Base-by-base conservation (phyloP, 2,797 vertebrate species). In the Acanthiza pusilla region DNA sequence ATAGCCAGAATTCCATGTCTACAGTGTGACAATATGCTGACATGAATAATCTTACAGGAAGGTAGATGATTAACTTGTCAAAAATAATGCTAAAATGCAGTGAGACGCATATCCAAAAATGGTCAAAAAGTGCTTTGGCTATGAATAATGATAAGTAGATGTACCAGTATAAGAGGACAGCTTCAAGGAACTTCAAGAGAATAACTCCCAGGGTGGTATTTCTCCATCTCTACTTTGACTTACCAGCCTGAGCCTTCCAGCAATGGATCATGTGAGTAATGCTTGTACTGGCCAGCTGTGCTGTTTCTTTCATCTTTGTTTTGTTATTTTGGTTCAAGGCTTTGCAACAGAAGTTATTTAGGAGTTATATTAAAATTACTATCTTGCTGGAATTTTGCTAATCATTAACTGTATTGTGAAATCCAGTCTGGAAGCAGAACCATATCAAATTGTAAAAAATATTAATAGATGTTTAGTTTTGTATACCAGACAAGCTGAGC, bases 241-340 rank as follows among this genome's bases (percentile, higher is more conserved):
- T 92, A 62, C 5, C 54, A 75, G 30, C 62, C 53, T 88, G 58
- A 91, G n/a, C 48, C 58, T 90, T 93, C 43, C 40, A 60, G 70
- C 83, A 75, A 96, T 96, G 96, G 76, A 95, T 86, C 88, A 66
- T 3, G 96, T 96, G 85, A 96, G 96, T 96, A 96, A 88, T 26
- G 73, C 43, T 48, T 89, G 62, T 45, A 18, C 43, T 80, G 68
- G n/a, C 30, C 70, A 60, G 48, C 58, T 84, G 12, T 80, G 76
- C 29, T 73, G 17, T 58, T 81, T 86, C 72, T 77, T 87, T 91
- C n/a, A 23, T 61, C n/a, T 72, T 51, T 85, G n/a, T 85, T 78
- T 68, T 65, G 9, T 75, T 75, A 29, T 45, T 93, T 85, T 81
- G 18, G 18, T 78, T 91, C 48, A 63, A 74, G 78, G 42, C 13